These are phyloP conservation scores for Taphrorychus bicolor DNA, from an alignment of 2,888 invertebrate species.

Conservation along the genomic window DNA sequence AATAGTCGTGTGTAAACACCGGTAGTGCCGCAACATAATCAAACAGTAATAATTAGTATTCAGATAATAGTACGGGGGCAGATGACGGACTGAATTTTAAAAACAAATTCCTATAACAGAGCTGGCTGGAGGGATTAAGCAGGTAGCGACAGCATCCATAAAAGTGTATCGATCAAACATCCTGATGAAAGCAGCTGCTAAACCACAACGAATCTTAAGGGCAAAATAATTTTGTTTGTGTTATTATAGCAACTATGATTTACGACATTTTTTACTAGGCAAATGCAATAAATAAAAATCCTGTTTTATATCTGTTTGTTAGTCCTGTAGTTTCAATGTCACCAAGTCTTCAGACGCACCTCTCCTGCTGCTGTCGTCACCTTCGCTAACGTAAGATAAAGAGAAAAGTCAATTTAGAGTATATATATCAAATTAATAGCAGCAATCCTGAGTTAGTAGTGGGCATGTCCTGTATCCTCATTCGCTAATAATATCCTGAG, in stretches of 20 bases:
- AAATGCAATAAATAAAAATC: too few relatives aligned
- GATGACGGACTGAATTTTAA: not conserved
- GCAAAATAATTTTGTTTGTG: too few relatives aligned
- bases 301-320: too few relatives aligned
- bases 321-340: not conserved
- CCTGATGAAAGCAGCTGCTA: too few relatives aligned
- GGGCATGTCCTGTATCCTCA: conserved; percentile 10
- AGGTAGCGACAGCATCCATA: not conserved
- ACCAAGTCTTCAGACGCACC: not conserved
- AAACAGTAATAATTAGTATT: too few relatives aligned
- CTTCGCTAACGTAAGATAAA: conserved; percentile 23
- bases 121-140: not conserved
- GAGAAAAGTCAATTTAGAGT: conserved; percentile 3
- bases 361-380: conserved; percentile 23
- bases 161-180: too few relatives aligned
- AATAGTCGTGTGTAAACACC: not conserved
- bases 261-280: too few relatives aligned
- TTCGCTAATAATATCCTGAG: conserved; percentile 27
- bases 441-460: conserved; percentile 13
- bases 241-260: too few relatives aligned
- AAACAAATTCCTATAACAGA: too few relatives aligned
- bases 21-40: not conserved
- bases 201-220: too few relatives aligned
- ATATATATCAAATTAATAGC: conserved; percentile 21
- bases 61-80: not conserved